These are phyloP conservation scores for Tor tambroides DNA, from an alignment of 2,113 vertebrate species.

Conservation along the genomic window DNA sequence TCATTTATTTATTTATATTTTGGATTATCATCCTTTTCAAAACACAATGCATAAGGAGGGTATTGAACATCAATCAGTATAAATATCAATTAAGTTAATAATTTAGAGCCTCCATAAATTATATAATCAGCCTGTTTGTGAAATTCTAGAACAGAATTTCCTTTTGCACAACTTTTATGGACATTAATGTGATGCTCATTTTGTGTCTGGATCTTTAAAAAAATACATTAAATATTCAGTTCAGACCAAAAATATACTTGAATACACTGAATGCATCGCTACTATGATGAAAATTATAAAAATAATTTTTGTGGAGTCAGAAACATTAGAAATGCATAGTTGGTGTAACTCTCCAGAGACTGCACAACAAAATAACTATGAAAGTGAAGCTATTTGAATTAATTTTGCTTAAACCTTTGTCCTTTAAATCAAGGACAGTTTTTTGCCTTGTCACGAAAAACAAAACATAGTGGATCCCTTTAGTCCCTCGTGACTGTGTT, in stretches of 20 bases:
- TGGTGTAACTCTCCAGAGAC: neutral
- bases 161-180: neutral
- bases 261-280: neutral
- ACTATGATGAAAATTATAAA: neutral
- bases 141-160: neutral
- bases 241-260: neutral
- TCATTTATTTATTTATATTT: no score
- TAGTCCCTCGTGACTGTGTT: neutral
- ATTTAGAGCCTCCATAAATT: neutral
- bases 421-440: neutral
- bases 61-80: neutral
- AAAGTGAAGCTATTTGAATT: neutral
- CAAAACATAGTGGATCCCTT: neutral
- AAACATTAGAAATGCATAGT: neutral
- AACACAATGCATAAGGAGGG: neutral
- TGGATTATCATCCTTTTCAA: neutral
- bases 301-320: neutral
- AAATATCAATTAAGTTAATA: neutral
- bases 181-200: neutral
- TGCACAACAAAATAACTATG: neutral
- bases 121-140: neutral
- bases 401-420: neutral
- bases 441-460: neutral
- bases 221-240: neutral
- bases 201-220: neutral